These are phyloP conservation scores for Xiphophorus birchmanni DNA, from an alignment of 2,797 vertebrate species.

Conservation along the genomic window DNA sequence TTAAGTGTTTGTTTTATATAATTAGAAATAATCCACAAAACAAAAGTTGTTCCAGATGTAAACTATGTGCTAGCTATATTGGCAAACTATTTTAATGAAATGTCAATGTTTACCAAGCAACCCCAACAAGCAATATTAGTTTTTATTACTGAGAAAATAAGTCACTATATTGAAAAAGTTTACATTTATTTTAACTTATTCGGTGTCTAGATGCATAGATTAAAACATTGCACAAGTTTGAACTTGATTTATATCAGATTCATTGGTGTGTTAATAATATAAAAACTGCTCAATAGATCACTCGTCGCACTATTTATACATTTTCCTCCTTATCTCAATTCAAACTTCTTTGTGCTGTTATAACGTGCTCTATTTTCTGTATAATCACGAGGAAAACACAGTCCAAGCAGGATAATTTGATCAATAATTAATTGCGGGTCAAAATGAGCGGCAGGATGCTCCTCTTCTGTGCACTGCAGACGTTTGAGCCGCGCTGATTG, in stretches of 20 bases:
- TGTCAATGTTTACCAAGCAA: background rate
- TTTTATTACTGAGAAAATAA: background rate
- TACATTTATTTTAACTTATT: background rate
- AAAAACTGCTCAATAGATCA: background rate
- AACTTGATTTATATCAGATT: background rate
- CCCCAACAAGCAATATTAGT: background rate
- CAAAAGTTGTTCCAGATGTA: background rate
- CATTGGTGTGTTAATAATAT: background rate
- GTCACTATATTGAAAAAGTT: background rate
- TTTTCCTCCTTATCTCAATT: background rate
- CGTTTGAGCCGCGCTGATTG: conserved; percentile 52
- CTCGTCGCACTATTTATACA: background rate
- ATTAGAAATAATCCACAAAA: background rate
- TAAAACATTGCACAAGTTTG: background rate
- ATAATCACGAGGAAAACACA: background rate
- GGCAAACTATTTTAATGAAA: background rate
- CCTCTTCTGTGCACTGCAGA: conserved; percentile 51
- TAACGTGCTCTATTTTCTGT: background rate
- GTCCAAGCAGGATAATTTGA: background rate
- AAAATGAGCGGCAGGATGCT: conserved; percentile 28
- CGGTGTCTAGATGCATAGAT: background rate
- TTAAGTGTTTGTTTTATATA: background rate
- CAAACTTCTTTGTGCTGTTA: background rate
- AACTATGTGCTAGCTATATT: background rate
- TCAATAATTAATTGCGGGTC: background rate